Conservation (phyloP, 2,888 invertebrate species). For the Micoletzkya japonica region DNA sequence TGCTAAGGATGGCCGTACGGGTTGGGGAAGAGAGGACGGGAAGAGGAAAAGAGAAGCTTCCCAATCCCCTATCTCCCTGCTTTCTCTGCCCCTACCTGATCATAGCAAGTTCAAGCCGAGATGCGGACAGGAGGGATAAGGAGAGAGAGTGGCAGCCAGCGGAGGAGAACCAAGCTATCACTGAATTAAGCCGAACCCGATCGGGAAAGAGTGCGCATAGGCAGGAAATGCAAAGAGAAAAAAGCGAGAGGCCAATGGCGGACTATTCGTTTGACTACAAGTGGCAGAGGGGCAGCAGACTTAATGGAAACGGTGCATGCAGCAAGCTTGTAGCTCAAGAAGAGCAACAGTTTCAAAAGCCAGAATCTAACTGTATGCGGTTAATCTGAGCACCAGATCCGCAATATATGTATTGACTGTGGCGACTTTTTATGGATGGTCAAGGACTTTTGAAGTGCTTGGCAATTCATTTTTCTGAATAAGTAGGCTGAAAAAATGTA, state of each 20-base stretch:
- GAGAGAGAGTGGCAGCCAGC: conserved; percentile 26
- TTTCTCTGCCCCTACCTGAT: background rate
- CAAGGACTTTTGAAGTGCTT: no score
- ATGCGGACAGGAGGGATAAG: conserved; percentile 1
- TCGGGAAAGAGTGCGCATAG: background rate
- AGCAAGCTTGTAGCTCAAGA: background rate
- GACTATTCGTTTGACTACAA: background rate
- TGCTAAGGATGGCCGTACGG: no score
- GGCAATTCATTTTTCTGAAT: no score
- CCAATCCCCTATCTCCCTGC: background rate
- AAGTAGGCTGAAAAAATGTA: no score
- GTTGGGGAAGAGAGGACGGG: background rate
- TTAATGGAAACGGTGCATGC: background rate
- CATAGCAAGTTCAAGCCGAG: background rate
- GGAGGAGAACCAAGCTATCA: conserved; percentile 20
- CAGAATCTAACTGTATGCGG: no score
- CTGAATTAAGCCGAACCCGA: conserved; percentile 19
- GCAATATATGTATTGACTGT: no score
- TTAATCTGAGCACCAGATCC: no score
- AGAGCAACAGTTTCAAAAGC: conserved; percentile 1
- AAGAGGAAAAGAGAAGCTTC: background rate
- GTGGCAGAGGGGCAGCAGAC: background rate
- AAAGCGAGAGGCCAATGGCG: no score
- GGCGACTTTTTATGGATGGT: no score
- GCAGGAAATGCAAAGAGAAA: background rate